Evolutionary conservation across 2,797 vertebrate genomes (phyloP), one percentile per base, ranked within the genome.

Genomic region (Myiothlypis chrysogaster): DNA sequence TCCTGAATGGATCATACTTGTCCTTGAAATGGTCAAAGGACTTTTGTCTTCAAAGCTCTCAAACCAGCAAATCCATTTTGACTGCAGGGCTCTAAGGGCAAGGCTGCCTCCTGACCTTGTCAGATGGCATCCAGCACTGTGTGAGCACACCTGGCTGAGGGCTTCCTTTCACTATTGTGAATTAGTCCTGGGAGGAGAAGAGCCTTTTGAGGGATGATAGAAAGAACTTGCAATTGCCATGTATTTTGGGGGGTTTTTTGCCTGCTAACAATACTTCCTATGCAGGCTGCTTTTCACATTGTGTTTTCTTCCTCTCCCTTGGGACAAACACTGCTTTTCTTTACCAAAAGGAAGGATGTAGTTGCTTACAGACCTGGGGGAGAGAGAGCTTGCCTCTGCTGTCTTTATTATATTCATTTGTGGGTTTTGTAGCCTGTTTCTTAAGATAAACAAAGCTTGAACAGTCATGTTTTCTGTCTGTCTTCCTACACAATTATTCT

Each of bases 341-440:
- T 70, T 86, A 91, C 89, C 70, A 37, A 86, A 90, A 91, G 87
- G 94, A 94, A 97, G 89, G 94, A 95, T 75, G 63, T 83, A 61
- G 65, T 34, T 75, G 30, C 59, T 93, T 80, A 56, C 39, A 90
- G 80, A 52, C 72, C 44, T 49, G 44, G 37, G 43, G 34, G 55
- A 86, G 64, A 86, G 32, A 49, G 75, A 80, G 56, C 3, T 77
- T 75, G 61, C 65, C 27, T 93, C 57, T 85, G 55, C 47, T 52
- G 28, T 57, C 59, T 86, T 83, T 91, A 37, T 92, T 83, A 23
- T 59, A 46, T 75, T 92, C n/a, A 22, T 87, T 78, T 72, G 25
- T 66, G 43, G 34, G 8, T 6, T 96, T 95, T 5, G 3, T 70
- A 76, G 63, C 53, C 92, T 95, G 23, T 76, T 94, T 94, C 80